Evolutionary conservation across 2,888 invertebrate species (phyloP).

Genomic region (Sinhomidia bicolor): DNA sequence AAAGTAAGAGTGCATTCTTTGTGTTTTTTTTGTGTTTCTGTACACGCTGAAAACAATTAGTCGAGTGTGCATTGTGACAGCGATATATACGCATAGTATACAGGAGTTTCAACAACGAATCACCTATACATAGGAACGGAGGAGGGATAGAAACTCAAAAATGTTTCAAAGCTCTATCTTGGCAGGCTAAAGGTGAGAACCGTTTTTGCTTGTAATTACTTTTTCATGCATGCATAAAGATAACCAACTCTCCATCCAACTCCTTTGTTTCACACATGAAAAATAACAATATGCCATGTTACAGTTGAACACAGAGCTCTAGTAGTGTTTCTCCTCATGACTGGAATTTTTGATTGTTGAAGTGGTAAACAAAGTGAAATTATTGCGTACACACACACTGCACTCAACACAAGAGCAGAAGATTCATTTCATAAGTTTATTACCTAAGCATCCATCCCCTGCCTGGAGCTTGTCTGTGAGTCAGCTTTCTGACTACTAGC

Average conservation of each 20-base stretch:
- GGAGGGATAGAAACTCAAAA: not conserved
- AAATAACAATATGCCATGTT: not conserved
- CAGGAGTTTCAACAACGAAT: no score
- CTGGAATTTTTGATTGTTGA: slow-evolving; percentile 12
- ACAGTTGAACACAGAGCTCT: not conserved
- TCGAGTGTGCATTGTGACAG: no score
- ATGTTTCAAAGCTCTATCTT: not conserved
- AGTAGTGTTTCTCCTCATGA: not conserved
- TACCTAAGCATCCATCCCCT: not conserved
- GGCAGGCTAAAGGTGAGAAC: slow-evolving; percentile 50
- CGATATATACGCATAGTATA: no score
- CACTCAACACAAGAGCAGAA: not conserved
- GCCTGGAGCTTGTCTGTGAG: no score
- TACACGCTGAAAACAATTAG: no score
- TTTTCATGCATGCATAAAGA: not conserved
- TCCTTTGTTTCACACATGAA: not conserved
- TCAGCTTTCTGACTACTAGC: no score
- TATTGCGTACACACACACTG: not conserved
- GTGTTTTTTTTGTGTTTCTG: no score
- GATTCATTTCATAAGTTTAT: not conserved
- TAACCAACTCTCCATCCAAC: slow-evolving; percentile 1
- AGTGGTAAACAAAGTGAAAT: not conserved
- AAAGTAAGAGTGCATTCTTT: no score
- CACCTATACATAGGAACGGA: not conserved
- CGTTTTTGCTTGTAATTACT: slow-evolving; percentile 31